These are phyloP conservation scores for Apostichopus californicus DNA, from an alignment of 35 echinoderm and acorn worm species.

Conservation along the genomic window DNA sequence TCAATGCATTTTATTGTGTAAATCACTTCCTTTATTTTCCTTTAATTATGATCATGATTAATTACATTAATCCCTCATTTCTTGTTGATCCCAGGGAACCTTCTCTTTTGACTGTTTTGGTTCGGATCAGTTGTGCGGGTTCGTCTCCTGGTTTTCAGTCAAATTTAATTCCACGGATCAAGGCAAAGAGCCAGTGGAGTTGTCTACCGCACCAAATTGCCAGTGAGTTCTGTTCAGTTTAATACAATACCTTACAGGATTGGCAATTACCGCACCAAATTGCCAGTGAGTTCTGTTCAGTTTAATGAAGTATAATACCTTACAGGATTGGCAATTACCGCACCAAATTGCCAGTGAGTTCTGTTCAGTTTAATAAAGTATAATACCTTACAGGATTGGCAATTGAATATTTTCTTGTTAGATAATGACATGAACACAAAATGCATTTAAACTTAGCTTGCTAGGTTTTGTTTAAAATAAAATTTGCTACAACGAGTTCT, in stretches of 20 bases:
- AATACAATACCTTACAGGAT: not conserved
- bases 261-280: constrained; percentile 55
- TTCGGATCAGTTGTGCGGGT: constrained; percentile 61
- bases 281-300: constrained; percentile 66
- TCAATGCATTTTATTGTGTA: too few relatives aligned
- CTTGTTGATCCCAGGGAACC: constrained; percentile 32
- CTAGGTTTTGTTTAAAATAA: too few relatives aligned
- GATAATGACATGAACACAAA: too few relatives aligned
- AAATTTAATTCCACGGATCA: constrained; percentile 67
- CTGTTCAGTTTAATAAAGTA: not conserved
- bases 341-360: constrained; percentile 80
- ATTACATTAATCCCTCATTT: too few relatives aligned
- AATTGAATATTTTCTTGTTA: not conserved
- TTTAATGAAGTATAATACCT: not conserved
- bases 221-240: constrained; percentile 60
- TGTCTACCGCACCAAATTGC: constrained; percentile 77
- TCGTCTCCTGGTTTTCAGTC: constrained; percentile 85
- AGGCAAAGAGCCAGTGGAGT: constrained; percentile 60
- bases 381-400: not conserved
- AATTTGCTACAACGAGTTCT: too few relatives aligned
- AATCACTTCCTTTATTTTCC: too few relatives aligned
- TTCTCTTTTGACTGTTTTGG: constrained; percentile 81
- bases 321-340: not conserved
- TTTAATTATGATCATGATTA: too few relatives aligned
- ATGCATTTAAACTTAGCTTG: too few relatives aligned